Percentiles rank a stretch among this genome's conserved stretches.
These are phyloP conservation scores for Gymnarchus niloticus DNA, from an alignment of 2,113 vertebrate genomes.

Conservation along the genomic window DNA sequence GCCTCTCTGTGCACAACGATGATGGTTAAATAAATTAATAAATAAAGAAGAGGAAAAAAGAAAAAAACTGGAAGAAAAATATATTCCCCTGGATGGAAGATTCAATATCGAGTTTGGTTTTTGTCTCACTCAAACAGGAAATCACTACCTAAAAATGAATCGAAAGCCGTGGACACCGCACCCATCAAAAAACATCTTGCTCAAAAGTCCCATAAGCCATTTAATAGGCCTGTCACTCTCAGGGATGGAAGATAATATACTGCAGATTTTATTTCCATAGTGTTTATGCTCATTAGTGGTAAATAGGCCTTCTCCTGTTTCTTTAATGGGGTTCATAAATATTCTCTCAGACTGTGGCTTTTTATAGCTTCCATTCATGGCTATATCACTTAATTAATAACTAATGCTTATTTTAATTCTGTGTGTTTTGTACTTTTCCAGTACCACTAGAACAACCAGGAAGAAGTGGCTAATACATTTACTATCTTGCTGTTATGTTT, in stretches of 20 bases:
- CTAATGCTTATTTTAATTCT: not conserved
- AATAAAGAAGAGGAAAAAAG: constrained; percentile 48
- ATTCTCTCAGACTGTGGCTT: constrained; percentile 27
- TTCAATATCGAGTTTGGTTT: constrained; percentile 54
- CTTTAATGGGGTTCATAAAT: constrained; percentile 44
- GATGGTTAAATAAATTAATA: constrained; percentile 34
- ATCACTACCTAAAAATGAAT: constrained; percentile 61
- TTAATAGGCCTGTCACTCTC: constrained; percentile 60
- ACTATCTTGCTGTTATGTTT: not conserved
- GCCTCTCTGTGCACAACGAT: constrained; percentile 33
- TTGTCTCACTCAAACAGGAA: constrained; percentile 47
- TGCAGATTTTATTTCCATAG: constrained; percentile 51
- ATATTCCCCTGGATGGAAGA: constrained; percentile 42
- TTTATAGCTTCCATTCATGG: constrained; percentile 41
- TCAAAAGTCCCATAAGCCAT: constrained; percentile 55
- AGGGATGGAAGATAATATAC: constrained; percentile 51
- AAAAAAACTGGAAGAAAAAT: constrained; percentile 27
- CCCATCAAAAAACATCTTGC: constrained; percentile 57
- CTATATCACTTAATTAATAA: constrained; percentile 35
- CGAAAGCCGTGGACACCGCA: constrained; percentile 45
- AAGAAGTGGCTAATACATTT: not conserved
- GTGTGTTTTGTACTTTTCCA: not conserved
- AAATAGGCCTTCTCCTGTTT: constrained; percentile 55
- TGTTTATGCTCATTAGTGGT: constrained; percentile 56
- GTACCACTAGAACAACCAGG: not conserved